Evolutionary conservation across 2,797 vertebrate species (phyloP), one percentile per base, ranked within the genome.

Genomic region (Enteromius radiatus): DNA sequence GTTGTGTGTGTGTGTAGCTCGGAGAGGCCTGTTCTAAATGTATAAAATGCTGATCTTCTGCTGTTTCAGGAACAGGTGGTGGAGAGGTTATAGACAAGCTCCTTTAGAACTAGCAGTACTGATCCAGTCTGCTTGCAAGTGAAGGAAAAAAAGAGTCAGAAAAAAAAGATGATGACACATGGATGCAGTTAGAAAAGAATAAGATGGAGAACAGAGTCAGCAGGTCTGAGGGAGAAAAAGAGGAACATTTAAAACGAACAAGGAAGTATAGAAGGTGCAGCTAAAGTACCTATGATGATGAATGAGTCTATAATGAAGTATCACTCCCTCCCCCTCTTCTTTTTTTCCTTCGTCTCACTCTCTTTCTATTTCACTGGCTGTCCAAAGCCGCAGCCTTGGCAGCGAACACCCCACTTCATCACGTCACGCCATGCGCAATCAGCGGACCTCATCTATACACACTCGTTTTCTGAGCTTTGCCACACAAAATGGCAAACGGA

Each of bases 221-320:
- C 81, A 80, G 79, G 64, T 76, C 69, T 67, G 70, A 84, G 80
- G 67, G 79, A 49, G 87, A 65, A 78, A 67, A 80, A 71, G 56
- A 47, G 75, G 56, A 70, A 59, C 45, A 43, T 74, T 81, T 76
- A 52, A 70, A 45, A 61, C 12, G 41, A 65, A 56, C 41, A 8
- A 49, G 78, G 52, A 26, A 84, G 85, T 84, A n/a, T 61, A 41
- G 64, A 87, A 90, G 76, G n/a, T 45, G 80, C 90, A 89, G 91
- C 93, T 92, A 92, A 87, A 59, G 85, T 93, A 91, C 90, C 89
- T 82, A 77, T 81, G 87, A 91, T 93, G 93, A 94, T 93, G 91
- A 93, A 95, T 92, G 93, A 93, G 90, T 87, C 89, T 91, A 89
- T 92, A 93, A 94, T 93, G 91, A 94, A 92, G 91, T 88, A 88